phyloP scores from a whole-genome alignment of 2,888 invertebrate genomes.

The Camptogramma bilineatum region DNA sequence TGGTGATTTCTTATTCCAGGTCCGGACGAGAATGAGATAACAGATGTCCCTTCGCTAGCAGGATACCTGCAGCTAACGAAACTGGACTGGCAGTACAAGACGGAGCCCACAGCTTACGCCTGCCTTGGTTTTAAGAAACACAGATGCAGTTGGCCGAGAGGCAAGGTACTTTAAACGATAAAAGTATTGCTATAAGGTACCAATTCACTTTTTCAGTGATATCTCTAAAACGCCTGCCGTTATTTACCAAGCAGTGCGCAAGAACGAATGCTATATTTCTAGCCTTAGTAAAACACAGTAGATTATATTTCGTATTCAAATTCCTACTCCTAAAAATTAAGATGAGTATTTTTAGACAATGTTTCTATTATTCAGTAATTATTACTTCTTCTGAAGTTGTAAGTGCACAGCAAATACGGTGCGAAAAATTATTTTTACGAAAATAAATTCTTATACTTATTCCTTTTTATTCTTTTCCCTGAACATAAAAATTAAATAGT shows the following conservation, averaged over 20 bases:
- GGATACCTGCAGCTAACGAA: slow-evolving; percentile 94
- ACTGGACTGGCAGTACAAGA: slow-evolving; percentile 96
- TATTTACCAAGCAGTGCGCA: slow-evolving; percentile 15
- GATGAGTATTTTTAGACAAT: too few relatives aligned
- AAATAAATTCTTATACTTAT: too few relatives aligned
- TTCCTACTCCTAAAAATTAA: too few relatives aligned
- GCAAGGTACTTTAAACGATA: slow-evolving; percentile 80
- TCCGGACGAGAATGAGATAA: slow-evolving; percentile 94
- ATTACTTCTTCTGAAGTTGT: too few relatives aligned
- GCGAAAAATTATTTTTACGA: too few relatives aligned
- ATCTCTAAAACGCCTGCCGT: slow-evolving; percentile 20
- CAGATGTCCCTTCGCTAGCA: slow-evolving; percentile 94
- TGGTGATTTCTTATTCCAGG: slow-evolving; percentile 78
- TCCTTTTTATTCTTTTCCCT: too few relatives aligned
- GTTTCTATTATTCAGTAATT: too few relatives aligned
- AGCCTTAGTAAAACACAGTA: too few relatives aligned
- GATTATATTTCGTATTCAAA: too few relatives aligned
- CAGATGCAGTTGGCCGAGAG: slow-evolving; percentile 95
- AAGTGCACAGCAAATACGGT: too few relatives aligned
- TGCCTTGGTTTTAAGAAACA: slow-evolving; percentile 93
- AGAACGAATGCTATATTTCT: slow-evolving; percentile 24
- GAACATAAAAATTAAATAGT: too few relatives aligned
- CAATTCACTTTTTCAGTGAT: background rate
- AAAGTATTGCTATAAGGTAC: background rate
- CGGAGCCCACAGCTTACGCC: slow-evolving; percentile 92